phyloP scores from a whole-genome alignment of 2,888 invertebrate species.

The Callimorpha dominula region DNA sequence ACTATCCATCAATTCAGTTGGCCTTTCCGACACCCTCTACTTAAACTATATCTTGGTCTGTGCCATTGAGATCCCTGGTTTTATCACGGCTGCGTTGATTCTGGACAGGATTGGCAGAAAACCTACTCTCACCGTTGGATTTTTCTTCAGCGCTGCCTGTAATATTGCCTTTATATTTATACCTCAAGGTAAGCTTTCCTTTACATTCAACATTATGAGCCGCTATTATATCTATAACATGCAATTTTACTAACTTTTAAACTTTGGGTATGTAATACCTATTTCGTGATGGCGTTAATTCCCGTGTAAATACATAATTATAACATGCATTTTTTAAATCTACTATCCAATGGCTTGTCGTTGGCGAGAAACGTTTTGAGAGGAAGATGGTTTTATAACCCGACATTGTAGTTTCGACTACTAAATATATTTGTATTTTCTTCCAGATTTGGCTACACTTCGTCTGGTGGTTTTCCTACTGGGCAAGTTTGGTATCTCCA shows the following conservation, averaged over 20 bases:
- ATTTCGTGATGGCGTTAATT: no score
- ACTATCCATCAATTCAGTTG: slow-evolving; percentile 91
- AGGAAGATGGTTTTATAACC: not conserved
- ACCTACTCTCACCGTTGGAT: slow-evolving; percentile 86
- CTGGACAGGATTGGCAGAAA: slow-evolving; percentile 89
- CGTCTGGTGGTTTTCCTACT: slow-evolving; percentile 84
- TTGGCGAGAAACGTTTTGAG: no score
- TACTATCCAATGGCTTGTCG: no score
- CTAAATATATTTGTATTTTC: not conserved
- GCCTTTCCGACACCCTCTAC: slow-evolving; percentile 91
- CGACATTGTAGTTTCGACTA: not conserved
- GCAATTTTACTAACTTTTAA: no score
- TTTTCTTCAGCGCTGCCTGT: slow-evolving; percentile 86
- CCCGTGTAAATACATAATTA: no score
- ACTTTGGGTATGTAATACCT: no score
- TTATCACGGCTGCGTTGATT: slow-evolving; percentile 87
- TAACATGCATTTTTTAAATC: no score
- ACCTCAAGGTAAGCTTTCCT: slow-evolving; percentile 80
- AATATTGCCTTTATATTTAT: slow-evolving; percentile 75
- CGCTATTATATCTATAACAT: no score
- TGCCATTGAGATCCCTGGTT: slow-evolving; percentile 91
- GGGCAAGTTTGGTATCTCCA: slow-evolving; percentile 89
- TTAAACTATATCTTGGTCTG: slow-evolving; percentile 89
- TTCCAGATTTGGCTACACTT: slow-evolving; percentile 62
- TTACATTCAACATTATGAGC: not conserved